A percentile compares a stretch with the other conserved stretches of the same genome.
Evolutionary conservation across 1,140 invertebrate species (phyloP).

Genomic region (Drosophila kohkoa): DNA sequence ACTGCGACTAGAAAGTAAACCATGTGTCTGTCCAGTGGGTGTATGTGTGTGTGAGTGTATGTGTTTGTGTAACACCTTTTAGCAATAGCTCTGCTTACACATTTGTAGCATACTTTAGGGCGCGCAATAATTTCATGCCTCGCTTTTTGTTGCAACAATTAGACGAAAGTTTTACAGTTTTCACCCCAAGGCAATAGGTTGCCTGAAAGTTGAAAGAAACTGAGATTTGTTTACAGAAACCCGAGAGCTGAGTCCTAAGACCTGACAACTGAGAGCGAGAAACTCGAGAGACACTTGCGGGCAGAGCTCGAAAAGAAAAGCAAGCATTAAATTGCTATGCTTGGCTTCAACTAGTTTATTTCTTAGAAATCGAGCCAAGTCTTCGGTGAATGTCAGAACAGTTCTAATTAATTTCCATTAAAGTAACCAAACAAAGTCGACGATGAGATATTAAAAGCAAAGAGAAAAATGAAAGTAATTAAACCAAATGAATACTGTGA

Average conservation of each 20-base stretch:
- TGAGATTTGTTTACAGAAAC: background rate
- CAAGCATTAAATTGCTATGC: background rate
- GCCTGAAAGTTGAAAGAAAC: background rate
- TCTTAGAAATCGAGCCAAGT: slow-evolving; percentile 2
- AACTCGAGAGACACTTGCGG: background rate
- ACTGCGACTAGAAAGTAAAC: slow-evolving; percentile 7
- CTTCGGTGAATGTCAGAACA: too few relatives aligned
- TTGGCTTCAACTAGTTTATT: background rate
- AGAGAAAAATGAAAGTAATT: slow-evolving; percentile 4
- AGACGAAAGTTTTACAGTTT: slow-evolving; percentile 14
- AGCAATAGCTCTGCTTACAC: slow-evolving; percentile 9
- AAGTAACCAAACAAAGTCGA: background rate
- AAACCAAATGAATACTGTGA: slow-evolving; percentile 13
- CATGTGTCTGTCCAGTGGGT: slow-evolving; percentile 15
- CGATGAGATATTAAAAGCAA: background rate
- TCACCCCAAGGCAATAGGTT: slow-evolving; percentile 5
- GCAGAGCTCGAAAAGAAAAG: background rate
- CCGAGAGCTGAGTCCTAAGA: background rate
- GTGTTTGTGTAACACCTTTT: slow-evolving; percentile 6
- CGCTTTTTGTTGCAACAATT: slow-evolving; percentile 27
- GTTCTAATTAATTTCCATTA: background rate
- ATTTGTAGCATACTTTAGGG: slow-evolving; percentile 24
- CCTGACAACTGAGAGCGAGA: background rate
- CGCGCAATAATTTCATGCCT: slow-evolving; percentile 21
- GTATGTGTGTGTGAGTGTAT: slow-evolving; percentile 26